Base-by-base conservation (phyloP, 2,113 vertebrate genomes). In the Amphiprion ocellaris region DNA sequence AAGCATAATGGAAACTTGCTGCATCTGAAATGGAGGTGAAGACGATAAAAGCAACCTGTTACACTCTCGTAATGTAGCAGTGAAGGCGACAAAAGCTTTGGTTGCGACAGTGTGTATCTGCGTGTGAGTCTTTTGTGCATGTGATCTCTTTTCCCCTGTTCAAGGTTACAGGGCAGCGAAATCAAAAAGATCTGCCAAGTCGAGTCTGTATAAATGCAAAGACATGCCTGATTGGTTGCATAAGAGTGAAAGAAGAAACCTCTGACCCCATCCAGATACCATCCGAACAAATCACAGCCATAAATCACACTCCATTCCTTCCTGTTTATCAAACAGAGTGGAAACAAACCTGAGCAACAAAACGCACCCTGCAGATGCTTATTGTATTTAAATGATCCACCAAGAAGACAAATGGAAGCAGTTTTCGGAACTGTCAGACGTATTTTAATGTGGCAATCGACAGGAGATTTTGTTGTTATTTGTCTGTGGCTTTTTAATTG, bases 211-310 rank as follows among this genome's bases (percentile, higher is more conserved):
- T 46, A 52, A 82, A 79, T 79, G 87, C 85, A 84, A 78, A 89
- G 79, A 89, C 65, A 3, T 87, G 77, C 82, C 69, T 79, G 46
- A 73, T 73, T 41, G 64, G 54, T 92, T 91, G 73, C 83, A 69
- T 90, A 91, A 91, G 58, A 81, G 65, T 70, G 90, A 89, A 93
- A 93, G 85, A 47, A 84, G 81, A 92, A 88, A 88, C 87, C 86
- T 82, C 59, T 88, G 85, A 83, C 87, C 83, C 75, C 79, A 68
- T 80, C 72, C 79, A 74, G 81, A 85, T 55, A 74, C 69, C 10
- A 2, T 46, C 54, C 30, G 60, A 74, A 62, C 80, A 61, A 83
- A 83, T 88, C 80, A 72, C 79, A 58, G 54, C 26, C 50, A 78
- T 82, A 75, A 73, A 89, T 77, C 58, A 72, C 63, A 56, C 24